phyloP scores from a whole-genome alignment of 2,888 invertebrate genomes.

The Tanypteryx hageni region DNA sequence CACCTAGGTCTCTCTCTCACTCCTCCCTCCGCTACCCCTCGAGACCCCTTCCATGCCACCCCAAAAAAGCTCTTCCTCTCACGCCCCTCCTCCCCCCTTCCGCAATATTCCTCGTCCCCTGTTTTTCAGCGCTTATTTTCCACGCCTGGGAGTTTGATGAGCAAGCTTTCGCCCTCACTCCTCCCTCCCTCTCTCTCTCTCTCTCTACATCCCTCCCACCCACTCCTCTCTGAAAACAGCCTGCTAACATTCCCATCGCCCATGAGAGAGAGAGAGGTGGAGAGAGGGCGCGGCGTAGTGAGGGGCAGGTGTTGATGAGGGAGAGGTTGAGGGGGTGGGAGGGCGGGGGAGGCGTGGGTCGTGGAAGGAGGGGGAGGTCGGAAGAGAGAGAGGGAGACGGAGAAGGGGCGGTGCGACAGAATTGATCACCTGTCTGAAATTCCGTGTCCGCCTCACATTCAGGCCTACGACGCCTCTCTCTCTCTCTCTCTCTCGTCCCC shows the following conservation, averaged over 20 bases:
- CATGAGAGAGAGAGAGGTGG: not conserved
- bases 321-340: not conserved
- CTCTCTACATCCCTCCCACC: not conserved
- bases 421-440: constrained; percentile 64
- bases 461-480: not conserved
- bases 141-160: not conserved
- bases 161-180: not conserved
- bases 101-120: no score
- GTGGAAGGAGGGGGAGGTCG: not conserved
- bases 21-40: no score
- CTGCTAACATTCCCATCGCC: constrained; percentile 32
- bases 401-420: constrained; percentile 9
- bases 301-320: constrained; percentile 33
- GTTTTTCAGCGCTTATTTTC: not conserved
- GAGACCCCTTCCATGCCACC: not conserved
- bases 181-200: no score
- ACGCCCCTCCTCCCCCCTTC: not conserved
- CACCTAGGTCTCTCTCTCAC: no score
- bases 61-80: not conserved
- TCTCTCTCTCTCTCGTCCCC: no score
- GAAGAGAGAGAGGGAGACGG: not conserved
- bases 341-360: not conserved
- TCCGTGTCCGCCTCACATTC: constrained; percentile 46
- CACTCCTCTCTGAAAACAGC: not conserved
- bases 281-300: not conserved